These are phyloP conservation scores for Hymenopus coronatus DNA, from an alignment of 2,888 invertebrate species.

Conservation along the genomic window DNA sequence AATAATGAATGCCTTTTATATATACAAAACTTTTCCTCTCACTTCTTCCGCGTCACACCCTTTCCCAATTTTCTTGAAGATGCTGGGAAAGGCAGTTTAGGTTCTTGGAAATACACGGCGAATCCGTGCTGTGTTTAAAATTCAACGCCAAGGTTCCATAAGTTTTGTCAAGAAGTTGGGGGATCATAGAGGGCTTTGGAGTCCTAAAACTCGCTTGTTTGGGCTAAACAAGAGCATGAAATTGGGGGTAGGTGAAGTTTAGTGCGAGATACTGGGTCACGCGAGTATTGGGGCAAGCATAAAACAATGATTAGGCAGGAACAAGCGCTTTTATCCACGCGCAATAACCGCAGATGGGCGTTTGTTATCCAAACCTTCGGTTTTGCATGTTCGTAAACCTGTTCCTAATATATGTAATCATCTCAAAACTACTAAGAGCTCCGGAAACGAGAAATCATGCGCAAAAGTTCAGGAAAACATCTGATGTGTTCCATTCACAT, in stretches of 20 bases:
- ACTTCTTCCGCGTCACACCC: not conserved
- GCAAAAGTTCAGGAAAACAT: too few species aligned
- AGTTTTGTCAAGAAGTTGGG: not conserved
- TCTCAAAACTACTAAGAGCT: too few species aligned
- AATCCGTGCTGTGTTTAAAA: conserved; percentile 7
- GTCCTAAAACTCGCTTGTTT: not conserved
- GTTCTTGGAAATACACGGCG: not conserved
- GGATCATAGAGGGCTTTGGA: not conserved
- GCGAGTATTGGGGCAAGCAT: not conserved
- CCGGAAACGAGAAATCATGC: too few species aligned
- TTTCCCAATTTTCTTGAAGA: not conserved
- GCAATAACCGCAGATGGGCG: too few species aligned
- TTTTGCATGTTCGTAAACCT: too few species aligned
- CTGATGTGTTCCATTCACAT: too few species aligned
- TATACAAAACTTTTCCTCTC: not conserved
- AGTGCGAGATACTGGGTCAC: not conserved
- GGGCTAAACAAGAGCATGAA: not conserved
- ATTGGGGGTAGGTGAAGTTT: not conserved
- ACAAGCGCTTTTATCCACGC: too few species aligned
- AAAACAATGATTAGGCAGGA: too few species aligned
- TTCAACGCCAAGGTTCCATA: conserved; percentile 5
- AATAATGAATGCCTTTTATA: conserved; percentile 13
- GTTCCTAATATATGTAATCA: too few species aligned
- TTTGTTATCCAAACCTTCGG: too few species aligned
- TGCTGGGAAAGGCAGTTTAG: not conserved